Percentiles rank a stretch among this genome's conserved stretches.
Evolutionary conservation across 2,888 invertebrate genomes (phyloP).

Genomic region (Lepetodrilus schrolli): DNA sequence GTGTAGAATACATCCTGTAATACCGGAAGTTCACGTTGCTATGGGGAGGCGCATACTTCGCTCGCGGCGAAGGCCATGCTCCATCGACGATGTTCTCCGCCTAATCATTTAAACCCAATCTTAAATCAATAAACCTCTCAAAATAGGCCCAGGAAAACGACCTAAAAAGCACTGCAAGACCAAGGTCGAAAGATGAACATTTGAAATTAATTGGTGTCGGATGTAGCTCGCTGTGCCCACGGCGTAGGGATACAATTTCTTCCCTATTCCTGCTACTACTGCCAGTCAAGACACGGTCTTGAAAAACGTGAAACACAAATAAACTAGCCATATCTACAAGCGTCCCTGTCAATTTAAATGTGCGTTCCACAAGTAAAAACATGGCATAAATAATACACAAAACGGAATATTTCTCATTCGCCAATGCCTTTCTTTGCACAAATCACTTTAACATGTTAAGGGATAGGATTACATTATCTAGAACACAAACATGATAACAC

Average conservation of each 20-base stretch:
- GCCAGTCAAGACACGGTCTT: neutral
- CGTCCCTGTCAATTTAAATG: too few relatives aligned
- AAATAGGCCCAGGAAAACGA: neutral
- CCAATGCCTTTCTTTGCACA: too few relatives aligned
- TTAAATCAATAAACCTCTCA: neutral
- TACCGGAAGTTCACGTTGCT: too few relatives aligned
- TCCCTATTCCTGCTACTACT: neutral
- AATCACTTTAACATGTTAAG: too few relatives aligned
- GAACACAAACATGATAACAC: too few relatives aligned
- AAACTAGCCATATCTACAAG: too few relatives aligned
- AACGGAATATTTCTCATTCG: too few relatives aligned
- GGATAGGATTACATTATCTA: too few relatives aligned
- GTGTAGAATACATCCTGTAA: neutral
- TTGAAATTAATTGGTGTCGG: neutral
- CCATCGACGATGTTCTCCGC: neutral
- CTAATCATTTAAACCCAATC: neutral
- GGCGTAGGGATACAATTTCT: neutral
- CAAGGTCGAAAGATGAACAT: neutral
- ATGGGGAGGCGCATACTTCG: too few relatives aligned
- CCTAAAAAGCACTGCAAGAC: neutral
- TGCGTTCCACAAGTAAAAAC: too few relatives aligned
- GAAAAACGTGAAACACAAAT: too few relatives aligned
- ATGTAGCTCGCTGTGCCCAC: neutral
- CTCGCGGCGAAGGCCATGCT: neutral
- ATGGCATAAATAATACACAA: too few relatives aligned